phyloP scores from a whole-genome alignment of 2,888 invertebrate genomes.

The Ochropleura leucogaster region DNA sequence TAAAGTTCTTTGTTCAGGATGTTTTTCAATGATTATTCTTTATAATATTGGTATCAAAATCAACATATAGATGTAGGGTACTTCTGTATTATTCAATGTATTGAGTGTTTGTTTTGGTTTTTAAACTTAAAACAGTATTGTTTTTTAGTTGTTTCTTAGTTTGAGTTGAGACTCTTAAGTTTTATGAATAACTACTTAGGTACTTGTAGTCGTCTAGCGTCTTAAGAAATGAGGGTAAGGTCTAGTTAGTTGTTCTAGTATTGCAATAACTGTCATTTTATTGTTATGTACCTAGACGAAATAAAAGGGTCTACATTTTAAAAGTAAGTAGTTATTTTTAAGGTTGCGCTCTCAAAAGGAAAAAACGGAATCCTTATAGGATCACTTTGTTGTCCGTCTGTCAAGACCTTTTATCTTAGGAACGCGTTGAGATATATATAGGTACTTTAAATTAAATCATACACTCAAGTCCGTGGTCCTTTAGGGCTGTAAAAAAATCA shows the following conservation, averaged over 20 bases:
- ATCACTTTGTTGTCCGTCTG: no score
- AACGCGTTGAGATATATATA: no score
- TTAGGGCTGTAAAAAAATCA: no score
- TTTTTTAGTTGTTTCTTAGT: slow-evolving; percentile 29
- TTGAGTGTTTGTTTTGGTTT: slow-evolving; percentile 43
- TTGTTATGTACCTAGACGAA: not conserved
- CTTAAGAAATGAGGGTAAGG: not conserved
- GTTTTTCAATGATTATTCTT: slow-evolving; percentile 77
- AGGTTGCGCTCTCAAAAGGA: no score
- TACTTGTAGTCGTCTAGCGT: not conserved
- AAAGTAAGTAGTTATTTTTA: not conserved
- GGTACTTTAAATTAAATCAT: no score
- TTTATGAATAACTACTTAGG: not conserved
- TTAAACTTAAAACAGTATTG: slow-evolving; percentile 27
- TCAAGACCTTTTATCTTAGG: no score
- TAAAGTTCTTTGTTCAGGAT: slow-evolving; percentile 73
- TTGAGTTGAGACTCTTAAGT: slow-evolving; percentile 19
- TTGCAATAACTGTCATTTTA: not conserved
- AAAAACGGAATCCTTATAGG: no score
- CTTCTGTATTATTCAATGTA: slow-evolving; percentile 44
- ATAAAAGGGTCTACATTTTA: not conserved
- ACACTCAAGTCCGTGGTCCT: no score
- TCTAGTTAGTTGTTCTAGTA: not conserved
- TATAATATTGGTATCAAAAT: slow-evolving; percentile 64
- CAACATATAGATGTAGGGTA: slow-evolving; percentile 47